Conservation (phyloP, 1,140 invertebrate species). For the Drosophila ananassae region DNA sequence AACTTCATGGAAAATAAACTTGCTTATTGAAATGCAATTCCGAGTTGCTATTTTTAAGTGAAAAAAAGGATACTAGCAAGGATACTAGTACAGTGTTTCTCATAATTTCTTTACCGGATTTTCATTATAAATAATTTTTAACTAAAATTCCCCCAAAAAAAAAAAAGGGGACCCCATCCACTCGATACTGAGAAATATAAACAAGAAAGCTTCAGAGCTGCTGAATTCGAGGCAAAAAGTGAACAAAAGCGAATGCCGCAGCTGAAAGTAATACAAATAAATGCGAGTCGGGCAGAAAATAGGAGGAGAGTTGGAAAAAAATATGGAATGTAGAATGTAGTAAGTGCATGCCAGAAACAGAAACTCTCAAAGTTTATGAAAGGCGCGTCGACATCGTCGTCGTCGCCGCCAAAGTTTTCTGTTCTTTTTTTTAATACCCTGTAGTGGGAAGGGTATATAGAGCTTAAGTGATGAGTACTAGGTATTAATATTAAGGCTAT, state of each 20-base stretch:
- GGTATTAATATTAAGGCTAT: too few species aligned
- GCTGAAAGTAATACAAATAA: slow-evolving; percentile 76
- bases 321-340: slow-evolving; percentile 51
- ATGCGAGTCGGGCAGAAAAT: slow-evolving; percentile 49
- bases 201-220: slow-evolving; percentile 2
- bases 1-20: slow-evolving; percentile 54
- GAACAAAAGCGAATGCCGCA: slow-evolving; percentile 34
- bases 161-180: too few species aligned
- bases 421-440: slow-evolving; percentile 6
- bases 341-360: slow-evolving; percentile 79
- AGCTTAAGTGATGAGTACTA: not conserved
- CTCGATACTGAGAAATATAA: slow-evolving; percentile 43
- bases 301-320: not conserved
- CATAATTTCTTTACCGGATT: slow-evolving; percentile 77
- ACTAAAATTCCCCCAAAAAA: too few species aligned
- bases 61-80: slow-evolving; percentile 29
- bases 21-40: slow-evolving; percentile 79
- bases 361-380: slow-evolving; percentile 82
- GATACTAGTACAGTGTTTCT: slow-evolving; percentile 43
- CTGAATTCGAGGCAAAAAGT: slow-evolving; percentile 2
- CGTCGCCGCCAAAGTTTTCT: slow-evolving; percentile 63
- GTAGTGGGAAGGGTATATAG: not conserved
- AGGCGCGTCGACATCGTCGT: slow-evolving; percentile 64
- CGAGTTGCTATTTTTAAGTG: slow-evolving; percentile 40
- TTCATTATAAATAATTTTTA: slow-evolving; percentile 76